phyloP scores from a whole-genome alignment of 1,140 invertebrate species.

The Hycleus phaleratus region DNA sequence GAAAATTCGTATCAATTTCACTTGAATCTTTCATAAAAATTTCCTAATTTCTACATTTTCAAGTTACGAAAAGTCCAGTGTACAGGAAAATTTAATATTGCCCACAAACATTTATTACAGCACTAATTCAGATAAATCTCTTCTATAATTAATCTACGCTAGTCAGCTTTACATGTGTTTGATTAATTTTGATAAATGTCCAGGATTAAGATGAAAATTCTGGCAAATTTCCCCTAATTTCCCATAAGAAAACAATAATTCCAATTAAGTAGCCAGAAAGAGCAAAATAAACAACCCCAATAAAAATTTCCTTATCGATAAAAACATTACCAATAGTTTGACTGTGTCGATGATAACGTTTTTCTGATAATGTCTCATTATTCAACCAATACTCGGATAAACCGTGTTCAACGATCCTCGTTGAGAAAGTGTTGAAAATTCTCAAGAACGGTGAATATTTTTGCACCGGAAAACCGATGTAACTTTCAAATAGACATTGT shows the following conservation, averaged over 20 bases:
- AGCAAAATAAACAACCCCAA: background rate
- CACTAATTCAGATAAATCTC: too few relatives aligned
- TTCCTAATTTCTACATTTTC: too few relatives aligned
- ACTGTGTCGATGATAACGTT: background rate
- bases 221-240: background rate
- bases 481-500: constrained; percentile 6
- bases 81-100: too few relatives aligned
- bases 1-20: too few relatives aligned
- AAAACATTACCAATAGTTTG: too few relatives aligned
- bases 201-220: too few relatives aligned
- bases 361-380: background rate
- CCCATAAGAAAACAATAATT: background rate
- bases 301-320: background rate
- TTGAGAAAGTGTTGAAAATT: constrained; percentile 6
- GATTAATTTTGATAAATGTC: too few relatives aligned
- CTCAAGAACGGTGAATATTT: constrained; percentile 12
- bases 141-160: too few relatives aligned
- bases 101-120: too few relatives aligned
- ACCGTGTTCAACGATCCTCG: constrained; percentile 4
- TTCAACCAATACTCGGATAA: constrained; percentile 9
- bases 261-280: background rate
- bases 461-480: constrained; percentile 5
- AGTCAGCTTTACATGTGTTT: too few relatives aligned
- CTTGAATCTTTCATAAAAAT: too few relatives aligned
- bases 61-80: too few relatives aligned